phyloP scores from a whole-genome alignment of 2,888 invertebrate genomes.

The Platycheirus albimanus region DNA sequence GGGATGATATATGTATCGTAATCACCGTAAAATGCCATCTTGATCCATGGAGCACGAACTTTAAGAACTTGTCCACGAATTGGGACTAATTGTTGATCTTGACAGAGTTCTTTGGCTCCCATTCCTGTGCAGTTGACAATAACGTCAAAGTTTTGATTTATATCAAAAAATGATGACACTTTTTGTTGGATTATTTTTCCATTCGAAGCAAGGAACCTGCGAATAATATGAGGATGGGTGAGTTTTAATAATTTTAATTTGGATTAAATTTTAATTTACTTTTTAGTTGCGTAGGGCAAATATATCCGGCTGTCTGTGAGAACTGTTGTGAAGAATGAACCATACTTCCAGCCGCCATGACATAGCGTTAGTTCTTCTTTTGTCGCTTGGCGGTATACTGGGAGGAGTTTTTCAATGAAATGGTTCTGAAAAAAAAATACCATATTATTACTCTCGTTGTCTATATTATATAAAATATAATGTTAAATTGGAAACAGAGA shows the following conservation, averaged over 20 bases:
- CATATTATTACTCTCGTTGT: too few species aligned
- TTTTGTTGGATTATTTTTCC: slow-evolving; percentile 85
- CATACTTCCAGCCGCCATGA: slow-evolving; percentile 91
- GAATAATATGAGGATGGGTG: neutral
- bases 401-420: slow-evolving; percentile 89
- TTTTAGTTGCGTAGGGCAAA: slow-evolving; percentile 90
- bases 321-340: slow-evolving; percentile 91
- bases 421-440: slow-evolving; percentile 85
- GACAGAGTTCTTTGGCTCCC: slow-evolving; percentile 90
- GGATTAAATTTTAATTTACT: slow-evolving; percentile 83
- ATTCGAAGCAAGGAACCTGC: slow-evolving; percentile 85
- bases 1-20: slow-evolving; percentile 94
- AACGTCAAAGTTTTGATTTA: slow-evolving; percentile 86
- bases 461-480: too few species aligned
- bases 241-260: too few species aligned
- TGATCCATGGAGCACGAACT: slow-evolving; percentile 94
- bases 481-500: too few species aligned
- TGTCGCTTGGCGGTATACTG: slow-evolving; percentile 88
- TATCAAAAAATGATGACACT: slow-evolving; percentile 85
- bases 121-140: slow-evolving; percentile 94
- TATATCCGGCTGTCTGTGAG: slow-evolving; percentile 89
- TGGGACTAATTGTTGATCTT: slow-evolving; percentile 89
- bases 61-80: slow-evolving; percentile 93
- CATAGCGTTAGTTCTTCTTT: slow-evolving; percentile 89
- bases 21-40: slow-evolving; percentile 93